Percentiles rank a stretch among this genome's conserved stretches.
Evolutionary conservation across 2,888 invertebrate species (phyloP).

Genomic region (Chironomus tentans): DNA sequence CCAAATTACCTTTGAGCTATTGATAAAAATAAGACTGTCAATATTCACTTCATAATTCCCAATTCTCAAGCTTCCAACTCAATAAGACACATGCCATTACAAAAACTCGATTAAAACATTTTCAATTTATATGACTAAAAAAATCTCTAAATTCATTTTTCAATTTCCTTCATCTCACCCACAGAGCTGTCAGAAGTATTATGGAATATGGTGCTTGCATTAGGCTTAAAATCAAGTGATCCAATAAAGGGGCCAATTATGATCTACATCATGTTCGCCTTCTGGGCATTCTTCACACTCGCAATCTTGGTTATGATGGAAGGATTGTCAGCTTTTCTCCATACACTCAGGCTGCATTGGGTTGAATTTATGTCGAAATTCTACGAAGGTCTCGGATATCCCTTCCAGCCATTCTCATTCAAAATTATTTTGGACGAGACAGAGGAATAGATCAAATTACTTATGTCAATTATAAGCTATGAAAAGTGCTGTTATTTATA

Average conservation of each 20-base stretch:
- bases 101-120: no score
- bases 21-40: no score
- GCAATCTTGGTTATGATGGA: slow-evolving; percentile 94
- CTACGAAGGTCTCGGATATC: slow-evolving; percentile 65
- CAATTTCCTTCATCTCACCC: slow-evolving; percentile 18
- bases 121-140: no score
- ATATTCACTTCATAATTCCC: no score
- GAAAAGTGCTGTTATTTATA: background rate
- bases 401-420: slow-evolving; percentile 74
- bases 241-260: slow-evolving; percentile 61
- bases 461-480: background rate
- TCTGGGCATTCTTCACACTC: slow-evolving; percentile 80
- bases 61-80: no score
- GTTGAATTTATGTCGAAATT: slow-evolving; percentile 92
- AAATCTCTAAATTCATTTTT: background rate
- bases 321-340: slow-evolving; percentile 91
- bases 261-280: slow-evolving; percentile 71
- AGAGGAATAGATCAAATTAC: slow-evolving; percentile 33
- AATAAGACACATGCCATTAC: no score
- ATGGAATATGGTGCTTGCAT: slow-evolving; percentile 77
- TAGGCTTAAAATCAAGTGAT: slow-evolving; percentile 57
- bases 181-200: slow-evolving; percentile 72
- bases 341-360: slow-evolving; percentile 92
- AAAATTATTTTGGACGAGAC: slow-evolving; percentile 54
- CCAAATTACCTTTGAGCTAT: no score